Evolutionary conservation across 2,888 invertebrate genomes (phyloP).

Genomic region (Gandaritis pyraliata): DNA sequence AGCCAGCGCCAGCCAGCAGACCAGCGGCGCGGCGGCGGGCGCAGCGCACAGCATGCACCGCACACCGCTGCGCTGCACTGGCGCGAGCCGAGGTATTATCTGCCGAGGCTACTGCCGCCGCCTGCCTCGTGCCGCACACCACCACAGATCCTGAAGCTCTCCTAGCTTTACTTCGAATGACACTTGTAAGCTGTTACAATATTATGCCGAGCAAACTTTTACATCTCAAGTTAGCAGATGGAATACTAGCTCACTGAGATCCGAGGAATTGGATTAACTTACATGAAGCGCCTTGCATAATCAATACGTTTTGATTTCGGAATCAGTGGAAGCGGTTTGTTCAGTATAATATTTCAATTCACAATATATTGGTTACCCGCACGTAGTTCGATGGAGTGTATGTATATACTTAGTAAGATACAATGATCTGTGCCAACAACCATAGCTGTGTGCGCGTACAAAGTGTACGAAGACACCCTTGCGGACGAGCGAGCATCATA

Average conservation of each 20-base stretch:
- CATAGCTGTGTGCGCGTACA: background rate
- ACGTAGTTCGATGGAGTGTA: background rate
- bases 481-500: background rate
- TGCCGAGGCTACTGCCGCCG: background rate
- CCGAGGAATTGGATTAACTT: slow-evolving; percentile 13
- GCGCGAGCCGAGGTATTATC: slow-evolving; percentile 2
- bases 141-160: background rate
- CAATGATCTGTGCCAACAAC: background rate
- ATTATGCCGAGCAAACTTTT: slow-evolving; percentile 17
- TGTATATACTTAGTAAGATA: no score
- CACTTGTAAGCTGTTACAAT: slow-evolving; percentile 11
- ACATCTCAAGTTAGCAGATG: slow-evolving; percentile 9
- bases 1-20: no score
- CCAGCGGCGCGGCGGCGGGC: no score
- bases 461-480: background rate
- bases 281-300: slow-evolving; percentile 16
- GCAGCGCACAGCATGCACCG: slow-evolving; percentile 17
- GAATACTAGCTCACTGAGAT: slow-evolving; percentile 13
- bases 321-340: slow-evolving; percentile 5
- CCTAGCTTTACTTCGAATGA: slow-evolving; percentile 5
- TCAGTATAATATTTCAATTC: background rate
- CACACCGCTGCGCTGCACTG: slow-evolving; percentile 14
- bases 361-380: background rate
- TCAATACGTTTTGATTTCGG: slow-evolving; percentile 7
- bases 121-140: background rate